Base-by-base conservation (phyloP, 1,140 invertebrate species). In the Tetraneura akinire region DNA sequence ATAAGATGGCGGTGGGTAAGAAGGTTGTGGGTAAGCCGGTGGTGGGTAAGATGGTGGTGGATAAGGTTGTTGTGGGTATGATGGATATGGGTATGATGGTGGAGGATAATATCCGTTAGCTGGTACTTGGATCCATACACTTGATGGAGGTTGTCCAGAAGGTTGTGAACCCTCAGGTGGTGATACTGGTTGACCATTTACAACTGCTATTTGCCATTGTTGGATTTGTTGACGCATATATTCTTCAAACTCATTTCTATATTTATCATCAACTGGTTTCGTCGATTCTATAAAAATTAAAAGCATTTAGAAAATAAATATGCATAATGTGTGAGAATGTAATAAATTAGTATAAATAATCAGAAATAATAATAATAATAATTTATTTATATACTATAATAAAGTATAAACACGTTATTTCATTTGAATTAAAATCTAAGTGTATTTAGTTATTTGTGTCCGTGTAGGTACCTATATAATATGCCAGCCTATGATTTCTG, bases 51-150 rank as follows among this genome's bases (percentile, higher is more conserved):
- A 51, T 11, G 73, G 81, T 21, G 57, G 47, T 29, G 81, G 66
- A 10, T 80, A 70, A 14, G 62, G 49, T 16, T 53, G 81, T 55
- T 55, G 45, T 4, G 82, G 82, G 37, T 82, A 66, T n/a, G 81
- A 81, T 0, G 83, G 70, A 57, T 83, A 82, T 14, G 80, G 76
- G 14, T 51, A 55, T 29, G 23, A 47, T 16, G 80, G 76, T 16
- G 32, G 78, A 32, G 81, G 81, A 16, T 82, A 81, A 70, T 80
- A 80, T 32, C 74, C 76, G 82, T 82, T 80, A 83, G 83, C 49
- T 83, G 84, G 82, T 83, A 84, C 80, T 74, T 83, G 78, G 83
- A 83, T 84, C 83, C 80, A 86, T 0, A 80, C 85, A 81, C 42
- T 85, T 55, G 51, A 86, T 83, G 11, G 83, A 32, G 37, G 83